These are phyloP conservation scores for Tragelaphus scriptus DNA, from an alignment of 2,113 vertebrate genomes.

Conservation along the genomic window DNA sequence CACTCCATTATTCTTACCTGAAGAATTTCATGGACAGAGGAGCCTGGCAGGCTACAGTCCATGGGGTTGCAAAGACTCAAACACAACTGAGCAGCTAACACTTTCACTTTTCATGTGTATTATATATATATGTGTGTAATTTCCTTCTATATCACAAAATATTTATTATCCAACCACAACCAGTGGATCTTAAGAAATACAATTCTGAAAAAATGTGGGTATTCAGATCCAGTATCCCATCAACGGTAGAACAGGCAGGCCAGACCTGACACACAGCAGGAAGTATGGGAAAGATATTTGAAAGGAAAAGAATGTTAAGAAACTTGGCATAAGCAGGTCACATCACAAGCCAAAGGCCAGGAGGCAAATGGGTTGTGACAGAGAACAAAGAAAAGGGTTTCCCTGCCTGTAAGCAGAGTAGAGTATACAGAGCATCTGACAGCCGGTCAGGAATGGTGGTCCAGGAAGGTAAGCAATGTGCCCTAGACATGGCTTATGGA, in stretches of 20 bases:
- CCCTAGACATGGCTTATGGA: neutral
- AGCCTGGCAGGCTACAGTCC: neutral
- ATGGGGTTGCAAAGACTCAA: neutral
- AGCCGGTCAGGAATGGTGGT: neutral
- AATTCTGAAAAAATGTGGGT: neutral
- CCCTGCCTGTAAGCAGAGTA: neutral
- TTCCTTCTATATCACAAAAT: neutral
- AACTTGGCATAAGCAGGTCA: no score
- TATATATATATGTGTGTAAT: neutral
- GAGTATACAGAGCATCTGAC: neutral
- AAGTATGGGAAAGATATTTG: neutral
- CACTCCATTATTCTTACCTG: neutral
- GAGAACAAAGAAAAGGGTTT: neutral
- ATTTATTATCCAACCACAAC: neutral
- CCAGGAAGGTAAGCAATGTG: neutral
- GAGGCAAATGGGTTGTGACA: neutral
- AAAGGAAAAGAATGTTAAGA: neutral
- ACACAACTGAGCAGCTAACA: neutral
- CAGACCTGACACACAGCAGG: no score
- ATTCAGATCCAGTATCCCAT: neutral
- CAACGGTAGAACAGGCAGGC: neutral
- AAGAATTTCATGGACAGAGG: neutral
- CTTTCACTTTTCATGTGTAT: neutral
- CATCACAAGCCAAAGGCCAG: neutral
- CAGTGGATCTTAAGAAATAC: neutral